Base-by-base conservation (phyloP, 2,113 vertebrate genomes). In the Aspidoscelis tigris region DNA sequence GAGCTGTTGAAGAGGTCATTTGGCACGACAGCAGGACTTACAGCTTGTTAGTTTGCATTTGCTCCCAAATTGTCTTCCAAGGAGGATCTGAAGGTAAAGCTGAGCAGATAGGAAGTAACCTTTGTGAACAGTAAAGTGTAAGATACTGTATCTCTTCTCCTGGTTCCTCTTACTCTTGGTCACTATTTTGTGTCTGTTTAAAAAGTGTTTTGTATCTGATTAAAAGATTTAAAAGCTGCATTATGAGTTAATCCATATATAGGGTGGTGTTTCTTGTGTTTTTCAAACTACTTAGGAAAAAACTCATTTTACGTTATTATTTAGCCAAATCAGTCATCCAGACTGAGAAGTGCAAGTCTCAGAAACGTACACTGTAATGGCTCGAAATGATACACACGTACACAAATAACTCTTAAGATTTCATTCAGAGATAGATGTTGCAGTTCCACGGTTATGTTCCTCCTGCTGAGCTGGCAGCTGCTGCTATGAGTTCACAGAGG, bases 401-500 rank as follows among this genome's bases (percentile, higher is more conserved):
- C 47, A 73, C 85, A 61, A 68, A 16, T 80, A 66, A 5, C 26
- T 89, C 70, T 81, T 80, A 88, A 61, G 72, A 70, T 53, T 90
- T 89, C 80, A 90, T 91, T 80, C 76, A 81, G 43, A 0, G 0
- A 53, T 89, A 84, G 88, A 75, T 88, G 82, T 77, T 80, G 72
- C 47, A 85, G 85, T 74, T 88, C 72, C 66, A 85, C 86, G 87
- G 84, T 81, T 87, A 4, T 20, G 33, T 66, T 90, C 2, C 85
- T 90, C 72, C 85, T 90, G 90, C 91, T 88, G 89, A 92, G 90
- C 84, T 87, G 91, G 88, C 93, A 93, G 91, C 92, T 94, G 92
- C 80, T 92, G 89, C 86, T 81, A 33, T 20, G 81, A 88, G 89
- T 93, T 93, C 91, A 92, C 72, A 79, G 50, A 80, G 90, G 92